A percentile compares a stretch with the other conserved stretches of the same genome.
phyloP scores from a whole-genome alignment of 2,888 invertebrate genomes.

The Himalopsyche anomala region DNA sequence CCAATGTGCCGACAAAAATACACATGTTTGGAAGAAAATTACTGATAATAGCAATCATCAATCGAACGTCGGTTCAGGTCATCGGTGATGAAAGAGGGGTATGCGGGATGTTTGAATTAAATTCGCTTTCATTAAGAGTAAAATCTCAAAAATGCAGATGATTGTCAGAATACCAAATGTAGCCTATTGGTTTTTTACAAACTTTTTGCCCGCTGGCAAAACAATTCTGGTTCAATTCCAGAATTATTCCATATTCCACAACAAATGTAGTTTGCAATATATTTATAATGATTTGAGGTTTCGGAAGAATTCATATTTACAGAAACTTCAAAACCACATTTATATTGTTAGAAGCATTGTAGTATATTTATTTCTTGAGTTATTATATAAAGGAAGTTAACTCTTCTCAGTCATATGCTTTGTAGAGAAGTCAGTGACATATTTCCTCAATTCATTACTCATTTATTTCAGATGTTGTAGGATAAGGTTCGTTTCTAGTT shows the following conservation, averaged over 20 bases:
- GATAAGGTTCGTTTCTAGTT: background rate
- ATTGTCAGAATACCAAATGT: slow-evolving; percentile 17
- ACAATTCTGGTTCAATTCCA: slow-evolving; percentile 35
- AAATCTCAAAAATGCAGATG: slow-evolving; percentile 7
- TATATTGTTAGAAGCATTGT: too few species aligned
- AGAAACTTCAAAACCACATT: too few species aligned
- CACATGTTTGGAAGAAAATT: background rate
- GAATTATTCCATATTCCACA: slow-evolving; percentile 15
- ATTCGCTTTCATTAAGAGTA: background rate
- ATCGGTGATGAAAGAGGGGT: background rate
- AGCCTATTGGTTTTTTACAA: background rate
- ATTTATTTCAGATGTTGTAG: too few species aligned
- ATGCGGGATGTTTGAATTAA: background rate
- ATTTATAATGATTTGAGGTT: too few species aligned
- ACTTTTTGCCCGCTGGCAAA: background rate
- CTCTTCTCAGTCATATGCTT: too few species aligned
- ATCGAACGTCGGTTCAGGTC: background rate
- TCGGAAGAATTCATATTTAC: too few species aligned
- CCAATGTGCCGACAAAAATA: background rate
- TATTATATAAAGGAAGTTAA: too few species aligned
- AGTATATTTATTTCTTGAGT: too few species aligned
- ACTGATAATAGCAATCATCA: background rate
- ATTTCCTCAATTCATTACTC: too few species aligned
- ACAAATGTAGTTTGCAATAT: background rate
- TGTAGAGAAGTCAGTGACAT: too few species aligned